Evolutionary conservation across 64 coral and sea anemone genomes (phyloP).

Genomic region (Platygyra sinensis): DNA sequence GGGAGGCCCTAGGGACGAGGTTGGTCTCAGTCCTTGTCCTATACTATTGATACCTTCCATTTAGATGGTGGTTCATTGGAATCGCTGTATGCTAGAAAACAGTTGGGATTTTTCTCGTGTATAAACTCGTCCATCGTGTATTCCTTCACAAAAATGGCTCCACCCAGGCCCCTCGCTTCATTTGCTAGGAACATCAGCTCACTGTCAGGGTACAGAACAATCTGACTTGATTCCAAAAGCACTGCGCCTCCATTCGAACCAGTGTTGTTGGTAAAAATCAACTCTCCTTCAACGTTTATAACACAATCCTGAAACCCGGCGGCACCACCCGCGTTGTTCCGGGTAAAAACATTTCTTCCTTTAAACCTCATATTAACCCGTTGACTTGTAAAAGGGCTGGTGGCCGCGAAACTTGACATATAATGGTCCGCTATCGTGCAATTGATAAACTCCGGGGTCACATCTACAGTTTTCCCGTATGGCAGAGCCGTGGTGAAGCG

Average conservation of each 20-base stretch:
- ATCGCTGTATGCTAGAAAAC: constrained; percentile 72
- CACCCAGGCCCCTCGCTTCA: constrained; percentile 47
- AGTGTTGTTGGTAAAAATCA: constrained; percentile 62
- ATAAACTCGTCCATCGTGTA: constrained; percentile 66
- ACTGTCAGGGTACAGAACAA: constrained; percentile 63
- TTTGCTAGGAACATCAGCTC: constrained; percentile 67
- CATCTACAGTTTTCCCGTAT: constrained; percentile 1
- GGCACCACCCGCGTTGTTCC: constrained; percentile 52
- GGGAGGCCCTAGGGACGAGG: too few species aligned
- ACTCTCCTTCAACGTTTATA: constrained; percentile 54
- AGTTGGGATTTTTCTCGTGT: constrained; percentile 80
- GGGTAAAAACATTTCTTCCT: constrained; percentile 59
- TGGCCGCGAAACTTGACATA: background rate
- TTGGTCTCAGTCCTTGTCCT: background rate
- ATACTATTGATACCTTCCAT: constrained; percentile 67
- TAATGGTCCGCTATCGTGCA: constrained; percentile 49
- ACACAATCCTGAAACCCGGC: constrained; percentile 46
- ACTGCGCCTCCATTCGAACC: constrained; percentile 65
- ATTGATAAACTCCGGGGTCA: constrained; percentile 60
- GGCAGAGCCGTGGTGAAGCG: constrained; percentile 73
- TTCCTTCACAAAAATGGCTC: constrained; percentile 57
- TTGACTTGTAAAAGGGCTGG: constrained; percentile 75
- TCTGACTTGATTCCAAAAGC: constrained; percentile 62
- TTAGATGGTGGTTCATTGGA: constrained; percentile 62
- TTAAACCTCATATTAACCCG: constrained; percentile 52